Evolutionary conservation across 2,888 invertebrate species (phyloP).

Genomic region (Nephrotoma flavescens): DNA sequence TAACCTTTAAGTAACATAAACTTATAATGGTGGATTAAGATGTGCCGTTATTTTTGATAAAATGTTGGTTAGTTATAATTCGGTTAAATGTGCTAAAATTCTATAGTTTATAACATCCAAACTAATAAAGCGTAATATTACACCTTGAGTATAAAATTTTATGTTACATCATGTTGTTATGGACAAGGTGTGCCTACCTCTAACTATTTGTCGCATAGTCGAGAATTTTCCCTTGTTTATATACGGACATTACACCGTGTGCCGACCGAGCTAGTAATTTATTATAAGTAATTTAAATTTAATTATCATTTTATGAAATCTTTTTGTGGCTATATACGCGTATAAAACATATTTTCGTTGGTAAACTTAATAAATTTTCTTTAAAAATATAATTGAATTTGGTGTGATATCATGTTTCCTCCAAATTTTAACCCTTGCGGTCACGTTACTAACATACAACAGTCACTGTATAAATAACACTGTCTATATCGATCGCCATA

Average conservation of each 20-base stretch:
- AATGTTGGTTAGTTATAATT: too few relatives aligned
- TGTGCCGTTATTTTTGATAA: too few relatives aligned
- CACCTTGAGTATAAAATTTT: neutral
- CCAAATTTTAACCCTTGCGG: neutral
- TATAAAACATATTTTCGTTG: neutral
- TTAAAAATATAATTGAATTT: neutral
- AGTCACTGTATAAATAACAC: neutral
- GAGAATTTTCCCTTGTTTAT: neutral
- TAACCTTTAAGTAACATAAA: too few relatives aligned
- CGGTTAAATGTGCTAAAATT: neutral
- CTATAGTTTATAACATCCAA: neutral
- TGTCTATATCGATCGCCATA: neutral
- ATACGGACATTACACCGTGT: neutral
- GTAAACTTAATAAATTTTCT: neutral
- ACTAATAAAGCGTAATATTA: neutral
- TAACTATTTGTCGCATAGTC: neutral
- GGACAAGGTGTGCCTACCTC: neutral
- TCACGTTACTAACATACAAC: neutral
- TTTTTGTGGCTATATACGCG: neutral
- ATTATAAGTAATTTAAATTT: neutral
- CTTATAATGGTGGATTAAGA: too few relatives aligned
- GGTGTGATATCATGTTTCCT: neutral
- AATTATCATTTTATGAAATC: neutral
- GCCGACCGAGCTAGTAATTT: neutral
- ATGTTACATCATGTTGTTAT: neutral